A percentile compares a stretch with the other conserved stretches of the same genome.
These are phyloP conservation scores for Prunella fulvescens DNA, from an alignment of 2,113 vertebrate species.

Conservation along the genomic window DNA sequence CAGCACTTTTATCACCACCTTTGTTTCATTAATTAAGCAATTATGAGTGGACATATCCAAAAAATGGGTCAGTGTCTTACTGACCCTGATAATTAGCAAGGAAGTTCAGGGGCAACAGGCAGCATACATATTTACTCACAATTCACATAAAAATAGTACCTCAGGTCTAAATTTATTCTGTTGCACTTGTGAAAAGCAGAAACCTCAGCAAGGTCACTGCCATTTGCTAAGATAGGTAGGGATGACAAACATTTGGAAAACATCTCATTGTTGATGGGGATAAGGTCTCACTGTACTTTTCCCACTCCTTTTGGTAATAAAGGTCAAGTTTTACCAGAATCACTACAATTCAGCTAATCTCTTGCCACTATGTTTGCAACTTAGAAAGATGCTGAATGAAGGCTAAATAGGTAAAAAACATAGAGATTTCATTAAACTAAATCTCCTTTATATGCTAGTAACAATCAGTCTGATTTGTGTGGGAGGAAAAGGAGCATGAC, in stretches of 20 bases:
- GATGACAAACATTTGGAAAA: background rate
- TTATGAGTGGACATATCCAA: accelerated
- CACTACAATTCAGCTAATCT: background rate
- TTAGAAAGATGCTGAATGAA: background rate
- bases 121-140: background rate
- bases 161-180: background rate
- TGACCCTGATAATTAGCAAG: background rate
- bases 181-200: background rate
- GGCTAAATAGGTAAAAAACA: background rate
- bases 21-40: background rate
- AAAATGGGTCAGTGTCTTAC: background rate
- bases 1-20: background rate
- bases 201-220: background rate
- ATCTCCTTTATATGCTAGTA: background rate
- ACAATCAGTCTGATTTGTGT: background rate
- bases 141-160: background rate
- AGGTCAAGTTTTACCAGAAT: too few species aligned
- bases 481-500: background rate
- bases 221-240: background rate
- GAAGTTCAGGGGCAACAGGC: background rate
- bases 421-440: background rate
- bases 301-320: too few species aligned
- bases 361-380: background rate
- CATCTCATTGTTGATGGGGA: background rate
- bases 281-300: too few species aligned